Conservation (phyloP, 2,888 invertebrate genomes). For the Eristalis arbustorum region DNA sequence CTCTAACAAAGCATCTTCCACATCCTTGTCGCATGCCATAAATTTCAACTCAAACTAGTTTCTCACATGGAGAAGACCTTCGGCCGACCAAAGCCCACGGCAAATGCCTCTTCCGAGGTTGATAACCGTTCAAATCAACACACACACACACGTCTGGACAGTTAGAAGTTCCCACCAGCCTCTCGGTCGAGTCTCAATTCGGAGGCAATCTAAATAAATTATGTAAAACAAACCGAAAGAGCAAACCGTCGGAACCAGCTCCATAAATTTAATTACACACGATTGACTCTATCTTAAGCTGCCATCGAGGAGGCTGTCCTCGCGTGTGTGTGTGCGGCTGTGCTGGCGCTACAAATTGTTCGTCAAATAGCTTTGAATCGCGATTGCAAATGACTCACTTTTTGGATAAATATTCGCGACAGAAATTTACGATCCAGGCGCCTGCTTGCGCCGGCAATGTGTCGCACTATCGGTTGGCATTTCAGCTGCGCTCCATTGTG, state of each 20-base stretch:
- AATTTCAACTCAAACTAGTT: not conserved
- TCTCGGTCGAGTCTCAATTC: not conserved
- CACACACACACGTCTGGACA: not conserved
- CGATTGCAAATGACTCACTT: constrained; percentile 49
- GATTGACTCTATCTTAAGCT: constrained; percentile 32
- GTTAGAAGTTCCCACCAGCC: constrained; percentile 13
- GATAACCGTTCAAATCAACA: not conserved
- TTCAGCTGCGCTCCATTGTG: constrained; percentile 53
- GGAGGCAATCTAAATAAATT: constrained; percentile 33
- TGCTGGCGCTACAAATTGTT: constrained; percentile 28
- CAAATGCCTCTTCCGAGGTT: not conserved
- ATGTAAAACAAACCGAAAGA: constrained; percentile 43
- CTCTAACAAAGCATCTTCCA: not conserved
- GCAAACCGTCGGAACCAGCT: constrained; percentile 24
- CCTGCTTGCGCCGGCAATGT: constrained; percentile 38
- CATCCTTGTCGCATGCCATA: not conserved
- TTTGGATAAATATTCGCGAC: constrained; percentile 21
- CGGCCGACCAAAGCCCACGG: not conserved
- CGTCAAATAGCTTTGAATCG: not conserved
- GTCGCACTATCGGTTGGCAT: constrained; percentile 42
- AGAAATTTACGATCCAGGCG: constrained; percentile 53
- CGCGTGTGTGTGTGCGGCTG: not conserved
- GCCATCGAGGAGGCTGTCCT: constrained; percentile 40
- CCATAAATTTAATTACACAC: constrained; percentile 58
- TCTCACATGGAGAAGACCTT: not conserved